A percentile compares a stretch with the other conserved stretches of the same genome.
Evolutionary conservation across 2,888 invertebrate genomes (phyloP).

Genomic region (Agrilus biguttatus): DNA sequence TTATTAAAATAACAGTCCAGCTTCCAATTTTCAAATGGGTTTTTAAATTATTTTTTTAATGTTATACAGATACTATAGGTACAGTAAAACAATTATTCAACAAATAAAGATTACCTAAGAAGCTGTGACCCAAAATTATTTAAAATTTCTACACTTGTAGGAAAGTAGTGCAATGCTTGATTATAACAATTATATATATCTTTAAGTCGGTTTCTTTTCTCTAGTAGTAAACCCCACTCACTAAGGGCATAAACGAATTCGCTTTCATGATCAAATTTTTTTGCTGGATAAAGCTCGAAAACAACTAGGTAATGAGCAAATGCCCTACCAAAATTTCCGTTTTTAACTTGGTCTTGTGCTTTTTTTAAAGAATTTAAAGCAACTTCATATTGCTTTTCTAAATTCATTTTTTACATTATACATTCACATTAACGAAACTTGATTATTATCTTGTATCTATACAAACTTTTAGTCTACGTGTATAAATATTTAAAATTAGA

Average conservation of each 20-base stretch:
- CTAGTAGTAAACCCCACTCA: conserved; percentile 20
- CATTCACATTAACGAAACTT: not conserved
- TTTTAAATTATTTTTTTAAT: too few species aligned
- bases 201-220: conserved; percentile 20
- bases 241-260: conserved; percentile 17
- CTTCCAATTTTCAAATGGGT: too few species aligned
- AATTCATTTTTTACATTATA: conserved; percentile 1
- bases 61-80: too few species aligned
- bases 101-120: conserved; percentile 37
- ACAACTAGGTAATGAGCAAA: conserved; percentile 23
- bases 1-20: too few species aligned
- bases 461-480: too few species aligned
- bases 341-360: conserved; percentile 15
- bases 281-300: conserved; percentile 15
- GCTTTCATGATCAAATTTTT: conserved; percentile 13
- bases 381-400: conserved; percentile 4
- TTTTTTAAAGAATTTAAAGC: conserved; percentile 15
- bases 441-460: not conserved
- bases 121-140: conserved; percentile 37
- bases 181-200: conserved; percentile 29
- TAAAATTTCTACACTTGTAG: conserved; percentile 32
- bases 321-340: conserved; percentile 19
- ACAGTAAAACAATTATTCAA: too few species aligned
- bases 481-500: too few species aligned
- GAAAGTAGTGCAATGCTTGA: conserved; percentile 32